Base-by-base conservation (phyloP, 2,797 vertebrate genomes). In the Lateolabrax maculatus region DNA sequence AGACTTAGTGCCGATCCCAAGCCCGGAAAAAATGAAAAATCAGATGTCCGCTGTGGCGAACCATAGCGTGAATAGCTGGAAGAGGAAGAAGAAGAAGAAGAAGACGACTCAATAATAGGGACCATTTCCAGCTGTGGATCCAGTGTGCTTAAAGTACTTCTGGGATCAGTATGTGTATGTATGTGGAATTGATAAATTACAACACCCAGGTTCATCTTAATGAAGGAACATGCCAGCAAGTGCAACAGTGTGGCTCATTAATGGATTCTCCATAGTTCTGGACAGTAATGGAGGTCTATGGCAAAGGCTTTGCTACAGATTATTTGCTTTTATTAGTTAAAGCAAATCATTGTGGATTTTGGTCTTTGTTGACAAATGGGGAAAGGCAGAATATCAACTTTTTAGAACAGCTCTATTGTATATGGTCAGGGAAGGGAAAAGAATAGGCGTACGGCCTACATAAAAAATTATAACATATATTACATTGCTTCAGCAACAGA, bases 181-280 rank as follows among this genome's bases (percentile, higher is more conserved):
- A 7, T 15, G 9, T 81, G 37, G 15, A 51, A 71, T 65, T 2
- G 7, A 71, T 71, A 71, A 60, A 55, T 76, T 34, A 76, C 43
- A 63, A 29, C 55, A 27, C 7, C 44, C 25, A 56, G 37, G 34
- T 55, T 55, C 4, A 27, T 39, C 0, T 6, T 55, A 55, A 61
- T 43, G 21, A 65, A 43, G 51, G 8, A 73, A 55, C n/a, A 27
- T 23, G 31, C 51, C 51, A 62, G 7, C 15, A 15, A 23, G 29
- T 7, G 29, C 8, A 37, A 11, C 21, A 7, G 5, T 60, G 41
- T 56, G 34, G 64, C 34, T 69, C 41, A 60, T 65, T 73, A 43
- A 55, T 71, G 21, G 34, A 16, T 39, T 63, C 6, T 34, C 6
- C 43, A 23, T 43, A 49, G 25, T 58, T 49, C 19, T 61, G 13